Percentiles rank a stretch among this genome's conserved stretches.
These are phyloP conservation scores for Drosophila trapezifrons DNA, from an alignment of 1,140 invertebrate species.

Conservation along the genomic window DNA sequence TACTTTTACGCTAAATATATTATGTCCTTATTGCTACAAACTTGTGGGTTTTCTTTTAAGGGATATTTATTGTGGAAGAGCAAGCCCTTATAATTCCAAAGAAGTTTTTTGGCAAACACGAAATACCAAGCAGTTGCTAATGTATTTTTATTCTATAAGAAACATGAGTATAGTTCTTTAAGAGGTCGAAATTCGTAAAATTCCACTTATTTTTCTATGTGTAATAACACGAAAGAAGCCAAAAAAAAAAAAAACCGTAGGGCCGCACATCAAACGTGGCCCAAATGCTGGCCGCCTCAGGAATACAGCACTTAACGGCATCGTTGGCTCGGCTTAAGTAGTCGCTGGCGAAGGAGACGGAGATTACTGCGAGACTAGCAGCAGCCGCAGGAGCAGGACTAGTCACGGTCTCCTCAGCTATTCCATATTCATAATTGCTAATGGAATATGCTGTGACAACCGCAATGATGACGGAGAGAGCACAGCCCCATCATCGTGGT, in stretches of 20 bases:
- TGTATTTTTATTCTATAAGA: not conserved
- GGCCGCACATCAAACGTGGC: constrained; percentile 43
- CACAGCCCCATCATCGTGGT: constrained; percentile 18
- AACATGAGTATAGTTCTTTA: too few species aligned
- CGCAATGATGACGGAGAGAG: constrained; percentile 44
- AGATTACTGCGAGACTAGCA: constrained; percentile 47
- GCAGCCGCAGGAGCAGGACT: constrained; percentile 35
- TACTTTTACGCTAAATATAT: not conserved
- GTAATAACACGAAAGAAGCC: not conserved
- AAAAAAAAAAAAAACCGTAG: not conserved
- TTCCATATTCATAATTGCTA: constrained; percentile 84
- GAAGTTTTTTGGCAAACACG: not conserved
- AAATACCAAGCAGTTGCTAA: too few species aligned
- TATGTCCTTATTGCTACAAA: not conserved
- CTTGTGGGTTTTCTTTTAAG: not conserved
- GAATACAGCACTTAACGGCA: constrained; percentile 66
- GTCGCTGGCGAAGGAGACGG: constrained; percentile 34
- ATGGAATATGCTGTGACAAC: constrained; percentile 81
- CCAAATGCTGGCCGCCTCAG: constrained; percentile 34
- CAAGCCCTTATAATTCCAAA: not conserved
- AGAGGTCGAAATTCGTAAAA: too few species aligned
- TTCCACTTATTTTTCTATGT: not conserved
- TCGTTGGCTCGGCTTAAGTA: constrained; percentile 75
- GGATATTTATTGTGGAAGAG: too few species aligned
- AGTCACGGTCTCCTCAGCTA: constrained; percentile 64